These are phyloP conservation scores for Phaonia tiefii DNA, from an alignment of 2,888 invertebrate genomes.

Conservation along the genomic window DNA sequence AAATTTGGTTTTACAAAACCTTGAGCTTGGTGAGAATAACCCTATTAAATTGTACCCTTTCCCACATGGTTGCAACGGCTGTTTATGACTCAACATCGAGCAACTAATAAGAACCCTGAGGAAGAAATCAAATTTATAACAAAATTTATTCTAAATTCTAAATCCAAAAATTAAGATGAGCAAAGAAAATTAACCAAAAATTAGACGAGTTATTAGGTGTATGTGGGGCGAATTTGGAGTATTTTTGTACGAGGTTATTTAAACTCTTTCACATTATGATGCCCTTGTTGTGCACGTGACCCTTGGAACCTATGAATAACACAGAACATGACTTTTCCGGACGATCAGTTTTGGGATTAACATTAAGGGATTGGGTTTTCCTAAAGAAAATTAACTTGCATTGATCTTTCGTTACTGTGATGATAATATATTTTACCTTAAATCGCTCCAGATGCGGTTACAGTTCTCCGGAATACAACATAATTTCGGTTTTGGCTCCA, in stretches of 20 bases:
- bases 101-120: background rate
- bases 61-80: conserved; percentile 19
- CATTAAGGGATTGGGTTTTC: conserved; percentile 65
- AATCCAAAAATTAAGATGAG: too few relatives aligned
- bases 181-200: too few relatives aligned
- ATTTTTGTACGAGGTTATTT: too few relatives aligned
- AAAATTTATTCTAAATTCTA: too few relatives aligned
- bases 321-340: conserved; percentile 69
- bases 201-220: too few relatives aligned
- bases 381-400: conserved; percentile 36
- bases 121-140: background rate
- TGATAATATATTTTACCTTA: conserved; percentile 61
- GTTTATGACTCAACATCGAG: background rate
- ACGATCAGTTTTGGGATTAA: conserved; percentile 50
- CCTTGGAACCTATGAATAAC: conserved; percentile 64
- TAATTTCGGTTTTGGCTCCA: conserved; percentile 68
- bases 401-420: background rate
- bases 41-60: conserved; percentile 36
- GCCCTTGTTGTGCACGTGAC: background rate
- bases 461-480: conserved; percentile 68
- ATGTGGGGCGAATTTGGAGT: too few relatives aligned
- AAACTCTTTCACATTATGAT: background rate
- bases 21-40: conserved; percentile 45
- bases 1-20: background rate
- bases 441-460: conserved; percentile 58